These are phyloP conservation scores for Trachelus iudaicus DNA, from an alignment of 2,888 invertebrate genomes.

Conservation along the genomic window DNA sequence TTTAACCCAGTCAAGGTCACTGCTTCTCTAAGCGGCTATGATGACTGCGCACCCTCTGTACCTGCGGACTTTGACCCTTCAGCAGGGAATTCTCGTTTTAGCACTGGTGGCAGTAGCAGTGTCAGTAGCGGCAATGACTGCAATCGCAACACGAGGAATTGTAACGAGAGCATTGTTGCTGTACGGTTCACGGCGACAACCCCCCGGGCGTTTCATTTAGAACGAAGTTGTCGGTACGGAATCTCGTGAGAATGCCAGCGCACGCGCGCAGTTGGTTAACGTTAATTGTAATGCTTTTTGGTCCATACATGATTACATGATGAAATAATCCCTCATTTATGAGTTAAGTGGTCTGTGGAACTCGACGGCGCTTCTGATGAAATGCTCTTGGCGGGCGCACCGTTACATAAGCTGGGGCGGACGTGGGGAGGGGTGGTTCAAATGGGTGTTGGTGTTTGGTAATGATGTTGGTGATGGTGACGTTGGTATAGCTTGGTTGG, in stretches of 20 bases:
- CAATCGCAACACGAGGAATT: neutral
- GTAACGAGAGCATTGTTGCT: neutral
- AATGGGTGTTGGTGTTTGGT: conserved; percentile 17
- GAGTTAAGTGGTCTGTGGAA: conserved; percentile 64
- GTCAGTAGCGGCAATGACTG: neutral
- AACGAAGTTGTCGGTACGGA: neutral
- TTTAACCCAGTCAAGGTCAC: neutral
- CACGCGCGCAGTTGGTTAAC: conserved; percentile 52
- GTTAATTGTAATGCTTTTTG: conserved; percentile 64
- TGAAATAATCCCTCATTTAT: conserved; percentile 64
- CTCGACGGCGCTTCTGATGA: conserved; percentile 62
- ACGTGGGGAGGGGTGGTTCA: conserved; percentile 27
- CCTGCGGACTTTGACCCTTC: neutral
- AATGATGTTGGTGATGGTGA: neutral
- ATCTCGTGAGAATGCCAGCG: neutral
- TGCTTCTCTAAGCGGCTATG: neutral
- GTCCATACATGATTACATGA: conserved; percentile 62
- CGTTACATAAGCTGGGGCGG: conserved; percentile 47
- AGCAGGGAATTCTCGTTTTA: neutral
- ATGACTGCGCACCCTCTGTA: neutral
- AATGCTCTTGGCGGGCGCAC: conserved; percentile 57
- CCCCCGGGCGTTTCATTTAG: conserved; percentile 21
- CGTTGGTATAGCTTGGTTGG: neutral
- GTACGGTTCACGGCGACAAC: conserved; percentile 17
- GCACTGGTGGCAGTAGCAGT: neutral